Percentiles rank a stretch among this genome's conserved stretches.
Evolutionary conservation across 2,888 invertebrate species (phyloP).

Genomic region (Anorthoa munda): DNA sequence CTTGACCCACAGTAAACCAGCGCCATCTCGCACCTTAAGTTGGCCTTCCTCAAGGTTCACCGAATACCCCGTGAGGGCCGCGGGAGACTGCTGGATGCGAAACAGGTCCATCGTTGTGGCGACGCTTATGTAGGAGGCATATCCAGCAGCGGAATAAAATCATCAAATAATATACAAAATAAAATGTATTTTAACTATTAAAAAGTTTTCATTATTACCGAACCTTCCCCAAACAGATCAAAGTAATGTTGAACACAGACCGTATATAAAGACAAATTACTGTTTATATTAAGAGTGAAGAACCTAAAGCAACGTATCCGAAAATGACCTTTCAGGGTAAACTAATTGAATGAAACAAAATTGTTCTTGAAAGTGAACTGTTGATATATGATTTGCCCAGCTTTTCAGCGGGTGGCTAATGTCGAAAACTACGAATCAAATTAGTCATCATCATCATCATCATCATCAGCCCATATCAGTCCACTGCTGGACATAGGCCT

Average conservation of each 20-base stretch:
- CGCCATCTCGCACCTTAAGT: too few species aligned
- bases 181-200: background rate
- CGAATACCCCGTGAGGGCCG: background rate
- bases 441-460: too few species aligned
- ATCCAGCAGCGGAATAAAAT: too few species aligned
- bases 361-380: constrained; percentile 5
- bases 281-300: constrained; percentile 1
- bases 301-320: background rate
- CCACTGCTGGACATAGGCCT: too few species aligned
- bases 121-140: background rate
- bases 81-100: background rate
- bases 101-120: background rate
- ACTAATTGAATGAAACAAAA: background rate
- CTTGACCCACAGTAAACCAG: too few species aligned
- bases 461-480: too few species aligned
- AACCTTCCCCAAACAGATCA: background rate
- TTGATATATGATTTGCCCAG: constrained; percentile 4
- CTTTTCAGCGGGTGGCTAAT: background rate
- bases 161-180: background rate
- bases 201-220: background rate
- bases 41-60: background rate
- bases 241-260: constrained; percentile 4
- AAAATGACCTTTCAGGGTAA: background rate
- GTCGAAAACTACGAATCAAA: constrained; percentile 43
- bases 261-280: constrained; percentile 12